Conservation (phyloP, 2,888 invertebrate genomes). For the Sisyra nigra region DNA sequence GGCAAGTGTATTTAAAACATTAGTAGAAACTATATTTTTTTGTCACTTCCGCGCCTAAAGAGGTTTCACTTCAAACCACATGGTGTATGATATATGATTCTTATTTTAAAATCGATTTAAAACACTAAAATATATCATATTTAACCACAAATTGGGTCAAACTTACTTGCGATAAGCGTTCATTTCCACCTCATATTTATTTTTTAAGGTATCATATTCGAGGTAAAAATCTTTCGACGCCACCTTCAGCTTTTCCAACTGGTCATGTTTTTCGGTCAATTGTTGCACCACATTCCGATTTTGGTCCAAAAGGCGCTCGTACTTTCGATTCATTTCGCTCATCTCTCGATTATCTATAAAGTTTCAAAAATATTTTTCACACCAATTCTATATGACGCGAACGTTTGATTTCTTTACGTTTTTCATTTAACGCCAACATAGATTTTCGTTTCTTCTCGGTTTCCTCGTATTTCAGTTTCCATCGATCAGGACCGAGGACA, state of each 20-base stretch:
- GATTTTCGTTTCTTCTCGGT: slow-evolving; percentile 50
- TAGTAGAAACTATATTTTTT: too few species aligned
- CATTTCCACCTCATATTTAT: slow-evolving; percentile 56
- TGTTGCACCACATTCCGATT: slow-evolving; percentile 40
- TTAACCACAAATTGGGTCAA: background rate
- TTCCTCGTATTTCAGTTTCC: slow-evolving; percentile 56
- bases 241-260: slow-evolving; percentile 37
- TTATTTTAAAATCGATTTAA: too few species aligned
- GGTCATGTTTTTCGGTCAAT: slow-evolving; percentile 42
- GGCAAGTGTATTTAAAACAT: too few species aligned
- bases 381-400: background rate
- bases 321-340: slow-evolving; percentile 42
- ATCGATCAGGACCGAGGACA: slow-evolving; percentile 32
- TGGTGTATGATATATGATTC: background rate
- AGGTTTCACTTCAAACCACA: too few species aligned
- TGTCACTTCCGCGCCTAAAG: too few species aligned
- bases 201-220: slow-evolving; percentile 58
- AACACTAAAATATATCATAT: too few species aligned
- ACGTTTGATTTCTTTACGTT: slow-evolving; percentile 35
- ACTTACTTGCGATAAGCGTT: slow-evolving; percentile 53
- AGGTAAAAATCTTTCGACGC: slow-evolving; percentile 56
- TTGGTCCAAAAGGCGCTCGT: slow-evolving; percentile 40
- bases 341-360: slow-evolving; percentile 39
- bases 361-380: background rate
- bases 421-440: slow-evolving; percentile 49